These are phyloP conservation scores for Probosciger aterrimus DNA, from an alignment of 2,113 vertebrate species.

Conservation along the genomic window DNA sequence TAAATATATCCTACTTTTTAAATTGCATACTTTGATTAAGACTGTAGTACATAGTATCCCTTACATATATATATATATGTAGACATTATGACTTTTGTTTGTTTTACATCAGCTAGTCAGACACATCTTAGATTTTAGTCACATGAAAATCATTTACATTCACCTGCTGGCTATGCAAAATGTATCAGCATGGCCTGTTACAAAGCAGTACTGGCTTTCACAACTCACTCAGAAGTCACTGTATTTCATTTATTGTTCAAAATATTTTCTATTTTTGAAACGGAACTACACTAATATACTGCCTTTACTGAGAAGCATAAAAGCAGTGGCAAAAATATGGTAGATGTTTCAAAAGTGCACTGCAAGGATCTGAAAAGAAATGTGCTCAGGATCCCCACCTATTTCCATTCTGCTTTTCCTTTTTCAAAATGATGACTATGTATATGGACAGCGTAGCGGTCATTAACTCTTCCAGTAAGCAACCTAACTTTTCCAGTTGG, in stretches of 20 bases:
- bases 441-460: accelerated
- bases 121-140: neutral
- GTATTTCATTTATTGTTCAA: neutral
- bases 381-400: neutral
- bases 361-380: neutral
- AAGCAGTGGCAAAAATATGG: neutral
- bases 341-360: neutral
- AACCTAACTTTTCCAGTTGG: neutral
- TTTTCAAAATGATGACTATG: neutral
- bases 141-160: neutral
- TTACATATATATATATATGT: neutral
- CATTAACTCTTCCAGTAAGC: neutral
- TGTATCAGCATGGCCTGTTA: neutral
- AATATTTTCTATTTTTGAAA: neutral
- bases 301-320: neutral
- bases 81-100: neutral
- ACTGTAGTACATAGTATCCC: neutral
- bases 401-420: neutral
- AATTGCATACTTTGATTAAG: neutral
- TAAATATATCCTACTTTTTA: neutral
- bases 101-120: neutral
- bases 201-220: neutral
- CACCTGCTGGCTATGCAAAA: neutral
- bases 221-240: neutral
- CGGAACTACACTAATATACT: neutral